Evolutionary conservation across 2,113 vertebrate species (phyloP), one percentile per base, ranked within the genome.

Genomic region (Callionymus lyra): DNA sequence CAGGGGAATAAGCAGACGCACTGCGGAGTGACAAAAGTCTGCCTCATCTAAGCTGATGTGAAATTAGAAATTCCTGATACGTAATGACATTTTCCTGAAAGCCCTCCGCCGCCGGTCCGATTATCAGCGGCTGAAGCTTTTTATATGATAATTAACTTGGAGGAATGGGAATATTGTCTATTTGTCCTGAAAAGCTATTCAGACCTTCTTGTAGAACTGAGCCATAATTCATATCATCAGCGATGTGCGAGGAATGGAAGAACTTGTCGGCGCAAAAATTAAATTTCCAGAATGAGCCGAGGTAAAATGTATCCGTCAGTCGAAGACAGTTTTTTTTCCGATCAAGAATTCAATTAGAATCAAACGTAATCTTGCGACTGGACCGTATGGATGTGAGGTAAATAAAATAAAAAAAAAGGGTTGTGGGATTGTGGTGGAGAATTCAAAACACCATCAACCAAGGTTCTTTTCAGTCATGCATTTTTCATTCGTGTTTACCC

Each of bases 111-210:
- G 46, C 11, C 46, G 62, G 51, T 50, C 45, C 56, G 59, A 66
- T 84, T 55, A 65, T 70, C 68, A 47, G 59, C 54, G 47, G 69
- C 42, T 32, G 46, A 6, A 53, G 65, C 64, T 73, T 64, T 70
- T 68, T 79, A 80, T 80, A 79, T 77, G 79, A 58, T 82, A 80
- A 84, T 82, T 81, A 80, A 81, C 54, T 55, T 32, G 48, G 54
- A 48, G 33, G 34, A 71, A 83, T 52, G 50, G 60, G 50, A 75
- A 74, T 74, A 76, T 61, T 69, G 61, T 71, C 65, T 63, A 44
- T 65, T 76, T 71, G 63, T 75, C 58, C 27, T 34, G 44, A 54
- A 68, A 68, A 50, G 50, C 62, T 46, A 68, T 74, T 68, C 58
- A 61, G 55, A 68, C 59, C 41, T n/a, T 62, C 43, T 55, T 58